These are phyloP conservation scores for Molorchus minor DNA, from an alignment of 2,888 invertebrate species.

Conservation along the genomic window DNA sequence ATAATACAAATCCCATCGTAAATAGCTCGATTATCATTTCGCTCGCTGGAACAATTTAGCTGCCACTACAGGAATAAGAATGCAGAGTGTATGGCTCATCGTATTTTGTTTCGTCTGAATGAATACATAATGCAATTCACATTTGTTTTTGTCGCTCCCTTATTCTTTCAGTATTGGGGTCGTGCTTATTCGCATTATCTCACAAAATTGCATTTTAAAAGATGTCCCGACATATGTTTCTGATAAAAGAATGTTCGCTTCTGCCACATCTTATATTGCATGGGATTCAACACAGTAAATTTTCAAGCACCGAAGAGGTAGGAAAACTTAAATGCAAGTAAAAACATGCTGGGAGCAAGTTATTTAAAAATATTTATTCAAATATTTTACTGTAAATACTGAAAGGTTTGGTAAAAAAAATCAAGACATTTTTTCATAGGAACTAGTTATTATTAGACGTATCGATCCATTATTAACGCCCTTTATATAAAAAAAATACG, in stretches of 20 bases:
- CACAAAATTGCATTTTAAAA: conserved; percentile 62
- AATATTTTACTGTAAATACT: no score
- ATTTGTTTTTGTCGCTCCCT: conserved; percentile 63
- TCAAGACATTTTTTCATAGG: no score
- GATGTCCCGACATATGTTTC: conserved; percentile 60
- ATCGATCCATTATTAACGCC: no score
- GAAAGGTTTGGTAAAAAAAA: no score
- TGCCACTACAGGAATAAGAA: conserved; percentile 49
- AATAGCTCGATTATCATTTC: conserved; percentile 51
- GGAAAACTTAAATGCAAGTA: no score
- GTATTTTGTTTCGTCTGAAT: conserved; percentile 57
- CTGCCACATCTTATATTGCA: conserved; percentile 40
- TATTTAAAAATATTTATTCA: no score
- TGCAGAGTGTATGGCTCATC: conserved; percentile 49
- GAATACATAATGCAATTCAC: conserved; percentile 63
- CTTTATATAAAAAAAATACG: no score
- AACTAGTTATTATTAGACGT: no score
- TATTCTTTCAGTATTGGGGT: conserved; percentile 54
- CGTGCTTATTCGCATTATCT: conserved; percentile 59
- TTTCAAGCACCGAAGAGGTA: no score
- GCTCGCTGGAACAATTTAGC: conserved; percentile 45
- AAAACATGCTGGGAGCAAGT: no score
- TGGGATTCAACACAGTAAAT: no score
- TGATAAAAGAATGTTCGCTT: conserved; percentile 56
- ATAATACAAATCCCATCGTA: conserved; percentile 48